Conservation (phyloP, 1,140 invertebrate species). For the Pseudachorutes palmiensis region DNA sequence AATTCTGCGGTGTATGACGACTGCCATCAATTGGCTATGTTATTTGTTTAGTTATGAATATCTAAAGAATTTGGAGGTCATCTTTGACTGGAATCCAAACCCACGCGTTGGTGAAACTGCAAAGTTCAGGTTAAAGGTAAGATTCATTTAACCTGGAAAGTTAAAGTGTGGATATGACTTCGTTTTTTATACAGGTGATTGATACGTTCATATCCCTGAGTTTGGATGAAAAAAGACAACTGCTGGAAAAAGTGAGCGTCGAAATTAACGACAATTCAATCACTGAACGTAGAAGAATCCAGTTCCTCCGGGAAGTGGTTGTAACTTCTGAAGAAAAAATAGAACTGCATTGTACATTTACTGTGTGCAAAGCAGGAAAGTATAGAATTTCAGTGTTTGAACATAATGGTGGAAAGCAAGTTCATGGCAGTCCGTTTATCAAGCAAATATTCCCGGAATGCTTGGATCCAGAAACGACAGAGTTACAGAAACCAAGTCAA, state of each 20-base stretch:
- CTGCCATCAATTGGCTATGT: too few relatives aligned
- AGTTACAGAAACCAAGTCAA: background rate
- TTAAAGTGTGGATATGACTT: background rate
- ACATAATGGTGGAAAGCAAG: background rate
- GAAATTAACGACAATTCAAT: background rate
- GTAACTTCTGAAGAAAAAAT: background rate
- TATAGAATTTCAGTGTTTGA: background rate
- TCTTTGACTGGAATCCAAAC: background rate
- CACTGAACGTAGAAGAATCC: background rate
- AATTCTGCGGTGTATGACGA: too few relatives aligned
- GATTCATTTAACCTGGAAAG: background rate
- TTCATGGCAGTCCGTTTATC: slow-evolving; percentile 3
- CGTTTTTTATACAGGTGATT: background rate
- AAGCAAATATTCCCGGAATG: slow-evolving; percentile 1
- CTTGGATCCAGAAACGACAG: slow-evolving; percentile 1
- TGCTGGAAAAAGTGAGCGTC: background rate
- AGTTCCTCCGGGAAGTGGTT: background rate
- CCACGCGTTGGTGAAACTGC: background rate
- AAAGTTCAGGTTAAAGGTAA: background rate
- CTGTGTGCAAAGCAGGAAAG: slow-evolving; percentile 1
- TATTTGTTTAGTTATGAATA: too few relatives aligned
- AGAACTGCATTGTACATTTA: too few relatives aligned
- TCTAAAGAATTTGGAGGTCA: too few relatives aligned
- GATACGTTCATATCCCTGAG: background rate
- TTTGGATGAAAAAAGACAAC: background rate